Evolutionary conservation across 2,888 invertebrate genomes (phyloP).

Genomic region (Mesodorylaimus sp.): DNA sequence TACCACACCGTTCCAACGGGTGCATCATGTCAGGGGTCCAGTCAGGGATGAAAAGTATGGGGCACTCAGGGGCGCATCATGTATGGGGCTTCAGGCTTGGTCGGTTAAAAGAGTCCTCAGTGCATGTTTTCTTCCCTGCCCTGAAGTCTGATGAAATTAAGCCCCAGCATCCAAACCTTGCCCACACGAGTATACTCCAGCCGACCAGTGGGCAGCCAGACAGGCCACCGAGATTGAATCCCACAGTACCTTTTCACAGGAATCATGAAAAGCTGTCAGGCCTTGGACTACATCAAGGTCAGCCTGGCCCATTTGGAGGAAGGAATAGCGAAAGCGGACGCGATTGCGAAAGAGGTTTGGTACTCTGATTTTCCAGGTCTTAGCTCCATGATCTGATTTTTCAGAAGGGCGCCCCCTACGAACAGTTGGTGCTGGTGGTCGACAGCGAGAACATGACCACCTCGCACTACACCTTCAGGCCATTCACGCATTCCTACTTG

Average conservation of each 20-base stretch:
- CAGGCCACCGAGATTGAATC: too few species aligned
- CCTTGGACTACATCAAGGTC: constrained; percentile 28
- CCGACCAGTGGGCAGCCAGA: too few species aligned
- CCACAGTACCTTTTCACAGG: constrained; percentile 16
- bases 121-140: too few species aligned
- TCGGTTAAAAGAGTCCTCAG: too few species aligned
- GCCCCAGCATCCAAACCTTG: too few species aligned
- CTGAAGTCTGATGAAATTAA: too few species aligned
- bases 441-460: constrained; percentile 26
- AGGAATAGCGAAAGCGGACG: constrained; percentile 22
- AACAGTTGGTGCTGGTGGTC: constrained; percentile 28
- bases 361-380: not conserved
- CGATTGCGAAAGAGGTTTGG: constrained; percentile 19
- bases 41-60: too few species aligned
- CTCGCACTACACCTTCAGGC: constrained; percentile 25
- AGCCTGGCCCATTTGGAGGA: constrained; percentile 26
- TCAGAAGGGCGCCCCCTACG: constrained; percentile 24
- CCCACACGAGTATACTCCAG: too few species aligned
- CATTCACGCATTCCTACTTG: constrained; percentile 27
- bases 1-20: too few species aligned
- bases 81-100: too few species aligned
- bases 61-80: too few species aligned
- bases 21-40: too few species aligned
- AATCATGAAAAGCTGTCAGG: constrained; percentile 24
- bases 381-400: constrained; percentile 12